These are phyloP conservation scores for Electrophaes corylata DNA, from an alignment of 2,888 invertebrate genomes.

Conservation along the genomic window DNA sequence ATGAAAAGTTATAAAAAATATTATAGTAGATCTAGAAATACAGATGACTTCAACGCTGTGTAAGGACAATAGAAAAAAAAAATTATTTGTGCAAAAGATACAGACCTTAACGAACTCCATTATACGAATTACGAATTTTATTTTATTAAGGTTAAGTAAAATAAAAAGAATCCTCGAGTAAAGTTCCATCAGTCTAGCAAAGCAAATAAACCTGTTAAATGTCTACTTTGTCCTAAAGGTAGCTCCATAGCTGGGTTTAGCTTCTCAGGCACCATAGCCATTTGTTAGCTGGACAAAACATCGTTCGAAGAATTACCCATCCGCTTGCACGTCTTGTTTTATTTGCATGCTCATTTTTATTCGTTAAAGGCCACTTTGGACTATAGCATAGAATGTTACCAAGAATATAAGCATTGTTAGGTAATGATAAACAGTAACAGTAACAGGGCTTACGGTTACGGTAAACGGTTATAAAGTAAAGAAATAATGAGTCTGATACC, in stretches of 20 bases:
- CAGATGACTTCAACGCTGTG: no score
- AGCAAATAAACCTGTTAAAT: slow-evolving; percentile 22
- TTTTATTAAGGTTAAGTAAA: no score
- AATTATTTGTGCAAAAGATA: no score
- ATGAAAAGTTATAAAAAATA: slow-evolving; percentile 7
- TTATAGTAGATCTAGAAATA: neutral
- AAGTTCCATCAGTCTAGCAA: slow-evolving; percentile 2
- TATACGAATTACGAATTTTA: no score
- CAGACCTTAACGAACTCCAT: no score
- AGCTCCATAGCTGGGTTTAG: slow-evolving; percentile 13
- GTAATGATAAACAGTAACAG: no score
- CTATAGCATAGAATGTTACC: neutral
- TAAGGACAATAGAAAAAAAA: neutral
- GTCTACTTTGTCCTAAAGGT: slow-evolving; percentile 16
- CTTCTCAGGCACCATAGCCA: slow-evolving; percentile 36
- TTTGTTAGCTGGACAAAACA: slow-evolving; percentile 52
- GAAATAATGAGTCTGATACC: no score
- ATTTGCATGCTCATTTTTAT: slow-evolving; percentile 54
- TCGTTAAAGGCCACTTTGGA: slow-evolving; percentile 26
- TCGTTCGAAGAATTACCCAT: slow-evolving; percentile 57
- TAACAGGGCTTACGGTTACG: no score
- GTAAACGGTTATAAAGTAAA: no score
- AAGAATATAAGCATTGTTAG: no score
- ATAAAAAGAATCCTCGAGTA: neutral
- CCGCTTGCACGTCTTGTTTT: slow-evolving; percentile 50